Percentiles rank a stretch among this genome's conserved stretches.
phyloP scores from a whole-genome alignment of 2,888 invertebrate species.

The Catocala nupta region DNA sequence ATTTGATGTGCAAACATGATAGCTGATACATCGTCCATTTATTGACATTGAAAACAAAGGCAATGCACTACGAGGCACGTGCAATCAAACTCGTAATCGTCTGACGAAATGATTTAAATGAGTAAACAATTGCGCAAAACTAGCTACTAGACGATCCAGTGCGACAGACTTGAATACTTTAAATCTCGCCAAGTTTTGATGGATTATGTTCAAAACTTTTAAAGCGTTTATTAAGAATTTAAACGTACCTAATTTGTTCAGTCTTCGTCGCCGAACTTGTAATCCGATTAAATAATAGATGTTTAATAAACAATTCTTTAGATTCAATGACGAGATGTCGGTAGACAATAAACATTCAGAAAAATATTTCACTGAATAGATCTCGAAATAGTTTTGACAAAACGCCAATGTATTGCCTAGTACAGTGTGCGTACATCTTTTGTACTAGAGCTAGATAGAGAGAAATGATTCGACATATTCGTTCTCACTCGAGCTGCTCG shows the following conservation, averaged over 20 bases:
- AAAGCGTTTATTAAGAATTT: conserved; percentile 34
- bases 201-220: conserved; percentile 34
- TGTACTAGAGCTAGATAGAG: conserved; percentile 32
- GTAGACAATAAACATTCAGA: conserved; percentile 32
- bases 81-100: conserved; percentile 12
- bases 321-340: conserved; percentile 19
- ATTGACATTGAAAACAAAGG: conserved; percentile 48
- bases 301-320: conserved; percentile 15
- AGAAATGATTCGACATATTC: conserved; percentile 38
- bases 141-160: conserved; percentile 16
- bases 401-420: conserved; percentile 40
- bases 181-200: conserved; percentile 31
- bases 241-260: conserved; percentile 32
- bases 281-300: conserved; percentile 35
- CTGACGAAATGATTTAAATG: conserved; percentile 14
- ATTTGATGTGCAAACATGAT: conserved; percentile 30
- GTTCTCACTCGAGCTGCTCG: conserved; percentile 19
- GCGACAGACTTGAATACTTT: conserved; percentile 23
- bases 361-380: conserved; percentile 26
- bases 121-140: conserved; percentile 36
- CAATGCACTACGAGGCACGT: conserved; percentile 38
- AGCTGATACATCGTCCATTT: conserved; percentile 45
- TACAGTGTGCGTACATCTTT: conserved; percentile 25
- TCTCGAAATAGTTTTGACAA: conserved; percentile 48
- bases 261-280: conserved; percentile 30